Base-by-base conservation (phyloP, 2,888 invertebrate genomes). In the Oligia strigilis region DNA sequence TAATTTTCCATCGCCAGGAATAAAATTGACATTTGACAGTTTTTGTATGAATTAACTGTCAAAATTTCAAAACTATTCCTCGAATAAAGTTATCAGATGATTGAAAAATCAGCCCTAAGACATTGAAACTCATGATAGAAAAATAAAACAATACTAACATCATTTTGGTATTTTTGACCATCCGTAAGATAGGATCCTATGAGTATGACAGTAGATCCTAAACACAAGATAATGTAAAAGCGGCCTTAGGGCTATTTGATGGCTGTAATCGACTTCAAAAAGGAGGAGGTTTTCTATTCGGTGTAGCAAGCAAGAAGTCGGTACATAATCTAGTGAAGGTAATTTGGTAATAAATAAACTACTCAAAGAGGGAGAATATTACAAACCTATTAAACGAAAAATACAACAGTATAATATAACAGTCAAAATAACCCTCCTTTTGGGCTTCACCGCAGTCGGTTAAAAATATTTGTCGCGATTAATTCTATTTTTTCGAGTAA, bases 121-220 rank as follows among this genome's bases (percentile, higher is more conserved):
- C 5, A 83, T 60, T 80, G 67, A 83, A 83, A 83, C 83, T 76
- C 77, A 58, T 77, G 1, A 75, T 40, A n/a, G 29, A 29, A 29
- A 29, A 29, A 29, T 29, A n/a, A 43, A n/a, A 73, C 52, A 52
- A 40, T 17, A 19, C 49, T 71, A 13, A 29, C 5, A 14, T 29
- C 0, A n/a, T 60, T 11, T 60, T 60, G 17, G 19, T 11, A 4
- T 29, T 72, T n/a, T 4, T 52, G 19, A 52, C 40, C 40, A 73
- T 17, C 29, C 17, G 17, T 13, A 17, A 52, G 43, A 36, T 52
- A 43, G 5, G 13, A 52, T 46, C 13, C 8, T n/a, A 58, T n/a
- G 58, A 17, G 19, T 58, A 36, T 5, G n/a, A 40, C 13, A 40
- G 46, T 17, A 40, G n/a, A 72, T 55, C 36, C 29, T 17, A 17